Evolutionary conservation across 1,140 invertebrate genomes (phyloP).

Genomic region (Drosophila subobscura): DNA sequence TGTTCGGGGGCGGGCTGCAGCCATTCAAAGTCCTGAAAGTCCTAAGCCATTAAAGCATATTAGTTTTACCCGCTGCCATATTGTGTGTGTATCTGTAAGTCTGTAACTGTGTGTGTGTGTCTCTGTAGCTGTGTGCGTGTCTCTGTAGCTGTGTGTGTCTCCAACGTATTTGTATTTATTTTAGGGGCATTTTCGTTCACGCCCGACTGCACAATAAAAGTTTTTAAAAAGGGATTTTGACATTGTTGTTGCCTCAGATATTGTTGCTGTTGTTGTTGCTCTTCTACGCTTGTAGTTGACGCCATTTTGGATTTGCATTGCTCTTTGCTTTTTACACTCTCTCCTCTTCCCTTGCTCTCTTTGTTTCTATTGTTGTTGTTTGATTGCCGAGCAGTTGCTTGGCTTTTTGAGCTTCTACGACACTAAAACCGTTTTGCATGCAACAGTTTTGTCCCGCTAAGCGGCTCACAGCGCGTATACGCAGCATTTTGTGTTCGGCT

Average conservation of each 20-base stretch:
- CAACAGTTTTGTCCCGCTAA: constrained; percentile 61
- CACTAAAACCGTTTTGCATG: constrained; percentile 37
- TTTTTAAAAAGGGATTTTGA: constrained; percentile 69
- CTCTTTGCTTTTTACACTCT: constrained; percentile 6
- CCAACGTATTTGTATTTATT: constrained; percentile 59
- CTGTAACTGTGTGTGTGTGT: neutral
- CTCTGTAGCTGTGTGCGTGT: neutral
- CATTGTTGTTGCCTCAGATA: constrained; percentile 30
- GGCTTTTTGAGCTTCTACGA: constrained; percentile 28
- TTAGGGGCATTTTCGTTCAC: constrained; percentile 65
- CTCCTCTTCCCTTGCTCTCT: too few species aligned
- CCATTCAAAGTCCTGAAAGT: constrained; percentile 78
- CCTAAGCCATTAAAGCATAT: constrained; percentile 80
- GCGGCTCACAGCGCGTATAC: constrained; percentile 41
- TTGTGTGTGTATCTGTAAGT: constrained; percentile 11
- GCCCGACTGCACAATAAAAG: constrained; percentile 72
- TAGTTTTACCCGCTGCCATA: constrained; percentile 66
- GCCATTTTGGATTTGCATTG: constrained; percentile 68
- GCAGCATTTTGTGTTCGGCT: constrained; percentile 22
- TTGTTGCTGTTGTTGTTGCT: constrained; percentile 20
- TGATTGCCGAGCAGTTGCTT: constrained; percentile 20
- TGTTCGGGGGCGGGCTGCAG: constrained; percentile 20
- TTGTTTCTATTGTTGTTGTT: constrained; percentile 22
- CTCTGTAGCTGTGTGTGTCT: constrained; percentile 19
- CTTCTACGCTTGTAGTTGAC: constrained; percentile 36